Base-by-base conservation (phyloP, 2,113 vertebrate genomes). In the Entosphenus tridentatus region DNA sequence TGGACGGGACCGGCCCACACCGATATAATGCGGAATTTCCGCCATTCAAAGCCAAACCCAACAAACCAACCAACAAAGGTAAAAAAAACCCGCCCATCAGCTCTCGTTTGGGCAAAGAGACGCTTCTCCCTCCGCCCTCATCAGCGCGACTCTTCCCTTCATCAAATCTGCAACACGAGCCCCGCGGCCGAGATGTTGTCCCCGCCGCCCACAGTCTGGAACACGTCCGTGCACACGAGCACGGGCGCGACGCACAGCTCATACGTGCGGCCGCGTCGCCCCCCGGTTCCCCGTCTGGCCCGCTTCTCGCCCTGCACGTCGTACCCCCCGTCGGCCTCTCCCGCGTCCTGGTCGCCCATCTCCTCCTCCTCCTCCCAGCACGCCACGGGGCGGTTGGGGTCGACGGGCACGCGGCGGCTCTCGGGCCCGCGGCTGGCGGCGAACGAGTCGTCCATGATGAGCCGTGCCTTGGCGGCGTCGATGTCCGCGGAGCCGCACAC, bases 381-480 rank as follows among this genome's bases (percentile, higher is more conserved):
- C 72, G 82, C 83, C 68, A 86, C 82, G 0, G 84, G 84, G 17
- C 78, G 73, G n/a, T 71, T 78, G 74, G 84, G 82, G 75, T 78
- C 74, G 59, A 86, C 76, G 7, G 78, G 77, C 69, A 86, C 83
- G 9, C 82, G 78, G 73, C 79, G 79, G 75, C 84, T 86, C 68
- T 83, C 83, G 57, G 79, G 78, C 56, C 57, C 75, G 8, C 79
- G 77, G 76, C 84, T 86, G 1, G 83, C 57, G 1, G 83, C 82
- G 79, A 86, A 86, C 1, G 84, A 86, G 71, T 86, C 84, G 8
- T 86, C 84, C 84, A 86, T 82, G 73, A 85, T 81, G 70, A 86
- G 80, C 68, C 83, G 78, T 0, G 84, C 84, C 75, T 86, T 86
- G 73, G 70, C 81, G 70, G 80, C 78, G 75, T 86, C 80, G 68